These are phyloP conservation scores for Acyrthosiphon pisum DNA, from an alignment of 1,140 invertebrate genomes.

Conservation along the genomic window DNA sequence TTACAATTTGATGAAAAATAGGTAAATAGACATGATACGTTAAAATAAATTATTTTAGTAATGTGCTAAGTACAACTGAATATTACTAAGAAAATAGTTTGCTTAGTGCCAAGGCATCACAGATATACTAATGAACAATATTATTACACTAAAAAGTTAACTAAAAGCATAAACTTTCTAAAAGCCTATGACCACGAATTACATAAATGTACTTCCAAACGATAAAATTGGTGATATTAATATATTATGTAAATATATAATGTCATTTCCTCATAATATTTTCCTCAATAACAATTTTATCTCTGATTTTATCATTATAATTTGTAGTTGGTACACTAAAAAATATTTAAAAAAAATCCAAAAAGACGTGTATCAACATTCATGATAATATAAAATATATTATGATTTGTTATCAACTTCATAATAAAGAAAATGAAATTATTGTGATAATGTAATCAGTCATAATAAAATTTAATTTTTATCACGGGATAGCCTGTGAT, in stretches of 20 bases:
- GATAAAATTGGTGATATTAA: background rate
- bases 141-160: background rate
- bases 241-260: background rate
- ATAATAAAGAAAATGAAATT: too few species aligned
- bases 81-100: background rate
- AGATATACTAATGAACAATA: background rate
- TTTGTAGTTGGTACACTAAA: too few species aligned
- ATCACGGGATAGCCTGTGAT: too few species aligned
- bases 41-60: background rate
- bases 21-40: background rate
- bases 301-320: too few species aligned
- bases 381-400: too few species aligned
- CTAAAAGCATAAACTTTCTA: too few species aligned
- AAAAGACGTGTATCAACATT: too few species aligned
- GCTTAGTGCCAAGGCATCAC: background rate
- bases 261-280: background rate
- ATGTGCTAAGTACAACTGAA: background rate
- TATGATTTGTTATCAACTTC: too few species aligned
- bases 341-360: too few species aligned
- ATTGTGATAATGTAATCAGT: too few species aligned
- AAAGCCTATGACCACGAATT: background rate
- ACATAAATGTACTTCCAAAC: background rate
- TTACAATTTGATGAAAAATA: background rate
- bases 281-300: background rate
- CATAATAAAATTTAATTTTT: background rate